Evolutionary conservation across 2,888 invertebrate genomes (phyloP).

Genomic region (Parascotia fuliginaria): DNA sequence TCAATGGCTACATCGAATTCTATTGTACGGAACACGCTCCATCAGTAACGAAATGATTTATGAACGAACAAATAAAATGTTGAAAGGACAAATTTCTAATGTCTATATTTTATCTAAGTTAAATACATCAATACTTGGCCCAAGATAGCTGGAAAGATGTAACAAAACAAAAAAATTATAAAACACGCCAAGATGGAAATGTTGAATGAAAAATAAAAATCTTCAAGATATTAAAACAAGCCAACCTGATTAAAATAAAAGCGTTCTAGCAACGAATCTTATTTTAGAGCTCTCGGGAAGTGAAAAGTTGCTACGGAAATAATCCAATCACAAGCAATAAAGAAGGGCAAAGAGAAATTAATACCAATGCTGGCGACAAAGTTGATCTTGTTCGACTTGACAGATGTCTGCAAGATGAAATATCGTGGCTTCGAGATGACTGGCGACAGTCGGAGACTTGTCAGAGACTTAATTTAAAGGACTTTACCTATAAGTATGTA

Average conservation of each 20-base stretch:
- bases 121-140: slow-evolving; percentile 61
- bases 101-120: slow-evolving; percentile 64
- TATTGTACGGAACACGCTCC: slow-evolving; percentile 51
- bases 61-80: slow-evolving; percentile 61
- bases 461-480: slow-evolving; percentile 46
- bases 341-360: slow-evolving; percentile 74
- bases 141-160: slow-evolving; percentile 9
- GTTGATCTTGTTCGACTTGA: slow-evolving; percentile 73
- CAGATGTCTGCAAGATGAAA: slow-evolving; percentile 76
- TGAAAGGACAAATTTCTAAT: slow-evolving; percentile 69
- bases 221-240: slow-evolving; percentile 46
- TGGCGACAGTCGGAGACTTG: slow-evolving; percentile 43
- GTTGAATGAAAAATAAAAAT: slow-evolving; percentile 36
- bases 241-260: slow-evolving; percentile 54
- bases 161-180: slow-evolving; percentile 32
- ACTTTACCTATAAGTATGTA: slow-evolving; percentile 29
- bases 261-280: slow-evolving; percentile 54
- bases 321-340: slow-evolving; percentile 79
- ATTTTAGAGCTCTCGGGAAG: slow-evolving; percentile 64
- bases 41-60: slow-evolving; percentile 66
- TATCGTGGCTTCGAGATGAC: slow-evolving; percentile 59
- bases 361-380: slow-evolving; percentile 73
- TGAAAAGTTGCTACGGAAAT: slow-evolving; percentile 72
- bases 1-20: slow-evolving; percentile 51
- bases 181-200: slow-evolving; percentile 32